Conservation (phyloP, 2,888 invertebrate species). For the Scaptomyza tumidula region DNA sequence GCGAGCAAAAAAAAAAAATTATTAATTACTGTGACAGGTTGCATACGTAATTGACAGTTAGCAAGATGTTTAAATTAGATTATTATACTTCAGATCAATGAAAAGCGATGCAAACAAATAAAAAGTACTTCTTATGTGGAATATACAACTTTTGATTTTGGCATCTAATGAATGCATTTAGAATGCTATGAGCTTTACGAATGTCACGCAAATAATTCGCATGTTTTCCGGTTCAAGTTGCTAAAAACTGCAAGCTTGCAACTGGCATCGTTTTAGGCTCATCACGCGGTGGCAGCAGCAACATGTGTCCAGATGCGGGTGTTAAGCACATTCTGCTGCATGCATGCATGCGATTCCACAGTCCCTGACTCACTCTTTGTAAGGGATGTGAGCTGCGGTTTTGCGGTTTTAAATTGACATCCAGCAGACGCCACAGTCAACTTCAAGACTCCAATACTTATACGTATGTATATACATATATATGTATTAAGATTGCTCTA, state of each 20-base stretch:
- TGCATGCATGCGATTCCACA: conserved; percentile 29
- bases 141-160: background rate
- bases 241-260: conserved; percentile 1
- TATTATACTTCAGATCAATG: too few species aligned
- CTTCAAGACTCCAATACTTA: conserved; percentile 21
- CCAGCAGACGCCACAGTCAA: conserved; percentile 71
- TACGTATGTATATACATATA: background rate
- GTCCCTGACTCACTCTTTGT: conserved; percentile 27
- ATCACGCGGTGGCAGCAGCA: conserved; percentile 14
- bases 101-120: too few species aligned
- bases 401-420: conserved; percentile 74
- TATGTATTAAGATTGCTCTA: conserved; percentile 52
- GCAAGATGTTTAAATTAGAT: background rate
- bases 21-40: conserved; percentile 57
- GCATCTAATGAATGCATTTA: background rate
- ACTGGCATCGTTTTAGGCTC: conserved; percentile 10
- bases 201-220: conserved; percentile 58
- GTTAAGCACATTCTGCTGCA: conserved; percentile 32
- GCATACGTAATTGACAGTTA: conserved; percentile 51
- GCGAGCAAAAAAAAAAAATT: conserved; percentile 47
- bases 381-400: conserved; percentile 42
- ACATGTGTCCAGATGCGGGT: conserved; percentile 70
- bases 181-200: conserved; percentile 1
- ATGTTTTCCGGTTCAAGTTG: conserved; percentile 54
- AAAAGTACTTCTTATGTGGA: too few species aligned